Evolutionary conservation across 2,888 invertebrate genomes (phyloP), one percentile per base, ranked within the genome.

Genomic region (Melinaea menophilus): DNA sequence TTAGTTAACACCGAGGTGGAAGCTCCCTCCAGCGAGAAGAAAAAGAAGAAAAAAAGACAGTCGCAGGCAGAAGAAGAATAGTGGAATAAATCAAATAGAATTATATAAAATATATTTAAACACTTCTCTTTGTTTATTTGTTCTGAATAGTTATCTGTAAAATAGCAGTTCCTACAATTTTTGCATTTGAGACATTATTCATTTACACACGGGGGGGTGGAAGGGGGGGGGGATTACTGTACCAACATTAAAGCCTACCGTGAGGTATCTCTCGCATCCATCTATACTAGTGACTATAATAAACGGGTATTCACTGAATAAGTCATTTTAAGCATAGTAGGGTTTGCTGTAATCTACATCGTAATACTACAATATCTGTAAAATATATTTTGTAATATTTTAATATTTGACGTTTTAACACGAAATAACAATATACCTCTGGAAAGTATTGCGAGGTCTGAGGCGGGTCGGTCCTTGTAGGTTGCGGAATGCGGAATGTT

Each of bases 21-120:
- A 12, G 12, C 56, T n/a, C 55, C 55, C 33, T 4, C 47, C 12
- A 61, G 61, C 55, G 56, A 58, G 54, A 51, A 67, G 63, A 89
- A 89, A 65, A 78, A 78, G 51, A 61, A 90, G 73, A 90, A 88
- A 73, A 86, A 86, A 69, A 85, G 84, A 64, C 83, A 86, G 67
- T 84, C 82, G 1, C 80, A 82, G 66, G 72, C 70, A 5, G 84
- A 84, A 72, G 82, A 86, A 70, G 81, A 82, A 69, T 81, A 76
- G 9, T 2, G 9, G 41, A 1, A 9, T 9, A 41, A 51, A 31
- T 51, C 47, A 61, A 22, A 34, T 46, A 56, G 34, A 55, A 45
- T 47, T 56, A 47, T 47, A 61, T 47, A 61, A 48, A 48, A 48
- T 56, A 22, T 61, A 47, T 61, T 46, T 35, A 47, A 56, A 47